Base-by-base conservation (phyloP, 2,888 invertebrate species). In the Drymonia ruficornis region DNA sequence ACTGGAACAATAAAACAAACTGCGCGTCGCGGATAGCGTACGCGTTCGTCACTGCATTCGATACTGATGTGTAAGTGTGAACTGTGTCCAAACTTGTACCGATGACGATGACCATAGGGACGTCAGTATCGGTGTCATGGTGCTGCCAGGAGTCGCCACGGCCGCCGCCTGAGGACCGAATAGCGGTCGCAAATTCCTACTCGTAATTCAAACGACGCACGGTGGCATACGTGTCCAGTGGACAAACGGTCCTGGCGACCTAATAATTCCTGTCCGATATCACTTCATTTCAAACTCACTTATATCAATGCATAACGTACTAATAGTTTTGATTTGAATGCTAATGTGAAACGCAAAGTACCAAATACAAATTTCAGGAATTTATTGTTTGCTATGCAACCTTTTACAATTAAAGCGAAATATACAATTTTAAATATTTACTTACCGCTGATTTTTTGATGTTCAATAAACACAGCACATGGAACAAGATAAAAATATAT, bases 151-250 rank as follows among this genome's bases (percentile, higher is more conserved):
- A 47, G 47, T 28, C 47, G 29, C 58, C 61, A 70, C 68, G 68
- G 65, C 61, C 70, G 67, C 63, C 75, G 68, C 78, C 68, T 71
- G 80, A 85, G 88, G 88, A 84, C 88, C 89, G 83, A 86, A 86
- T 92, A 92, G 92, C 92, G 92, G 92, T 89, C 86, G 85, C 90
- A 71, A 89, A 92, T 91, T 89, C 92, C 91, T 86, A 80, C 87
- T 90, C 91, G 91, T 91, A 91, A 90, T 89, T 88, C 87, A 83
- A 86, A 86, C 86, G 76, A 84, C 82, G 79, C 83, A 83, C 81
- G 81, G 78, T 77, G 70, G 70, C 76, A 82, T 89, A 91, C 91
- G 90, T 91, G 91, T 75, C 70, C 80, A 72, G 78, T 74, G 72
- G 77, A 84, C 87, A 81, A 90, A 90, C 88, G 84, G 89, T 84